phyloP scores from a whole-genome alignment of 2,888 invertebrate species.

The Hypomecis atomaria region DNA sequence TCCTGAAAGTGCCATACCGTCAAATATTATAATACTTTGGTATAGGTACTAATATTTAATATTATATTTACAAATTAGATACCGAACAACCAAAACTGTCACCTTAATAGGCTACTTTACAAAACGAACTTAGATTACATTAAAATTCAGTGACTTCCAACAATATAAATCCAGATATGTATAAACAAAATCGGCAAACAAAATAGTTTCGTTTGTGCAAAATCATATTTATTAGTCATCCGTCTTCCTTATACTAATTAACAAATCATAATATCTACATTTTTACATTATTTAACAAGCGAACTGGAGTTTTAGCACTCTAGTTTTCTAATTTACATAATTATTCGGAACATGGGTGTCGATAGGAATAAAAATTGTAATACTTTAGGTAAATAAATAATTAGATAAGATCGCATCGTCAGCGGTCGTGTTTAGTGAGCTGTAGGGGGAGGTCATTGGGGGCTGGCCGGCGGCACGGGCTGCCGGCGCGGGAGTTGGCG shows the following conservation, averaged over 20 bases:
- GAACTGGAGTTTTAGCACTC: constrained; percentile 70
- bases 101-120: constrained; percentile 36
- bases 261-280: constrained; percentile 69
- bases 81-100: constrained; percentile 38
- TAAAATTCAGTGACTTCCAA: constrained; percentile 28
- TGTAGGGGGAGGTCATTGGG: constrained; percentile 86
- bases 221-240: constrained; percentile 61
- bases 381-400: constrained; percentile 66
- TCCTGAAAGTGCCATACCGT: constrained; percentile 53
- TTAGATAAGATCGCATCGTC: constrained; percentile 55
- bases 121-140: constrained; percentile 12
- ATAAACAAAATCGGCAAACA: constrained; percentile 20
- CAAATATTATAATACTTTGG: constrained; percentile 66
- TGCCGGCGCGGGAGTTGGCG: constrained; percentile 78
- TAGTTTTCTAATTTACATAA: constrained; percentile 69
- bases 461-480: constrained; percentile 68
- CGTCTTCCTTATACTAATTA: constrained; percentile 66
- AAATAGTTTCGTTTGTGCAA: constrained; percentile 63
- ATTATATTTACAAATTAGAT: constrained; percentile 25
- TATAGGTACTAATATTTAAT: constrained; percentile 47
- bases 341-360: constrained; percentile 69
- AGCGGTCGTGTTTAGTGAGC: constrained; percentile 90
- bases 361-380: constrained; percentile 67
- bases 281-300: constrained; percentile 78
- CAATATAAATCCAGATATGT: constrained; percentile 19